Conservation (phyloP, 2,888 invertebrate species). For the Microctonus aethiopoides region DNA sequence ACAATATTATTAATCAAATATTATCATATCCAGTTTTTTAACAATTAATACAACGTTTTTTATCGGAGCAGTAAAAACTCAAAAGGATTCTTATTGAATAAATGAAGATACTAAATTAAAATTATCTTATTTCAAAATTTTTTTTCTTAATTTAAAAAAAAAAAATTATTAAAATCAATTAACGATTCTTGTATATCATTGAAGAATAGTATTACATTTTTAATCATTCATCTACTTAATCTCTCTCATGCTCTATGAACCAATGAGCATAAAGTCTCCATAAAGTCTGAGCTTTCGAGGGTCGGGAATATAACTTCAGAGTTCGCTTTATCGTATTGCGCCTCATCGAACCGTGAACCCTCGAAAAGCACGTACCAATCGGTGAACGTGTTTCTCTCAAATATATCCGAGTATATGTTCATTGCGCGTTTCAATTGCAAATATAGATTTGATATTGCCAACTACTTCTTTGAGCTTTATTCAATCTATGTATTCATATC, state of each 20-base stretch:
- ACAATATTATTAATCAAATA: too few species aligned
- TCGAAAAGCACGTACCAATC: conserved; percentile 41
- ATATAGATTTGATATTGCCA: neutral
- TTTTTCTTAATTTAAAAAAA: neutral
- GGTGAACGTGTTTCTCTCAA: conserved; percentile 31
- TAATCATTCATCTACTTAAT: neutral
- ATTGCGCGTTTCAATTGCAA: conserved; percentile 7
- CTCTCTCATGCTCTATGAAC: neutral
- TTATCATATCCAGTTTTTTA: neutral
- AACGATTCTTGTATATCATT: neutral
- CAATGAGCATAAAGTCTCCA: conserved; percentile 13
- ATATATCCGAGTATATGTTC: conserved; percentile 21
- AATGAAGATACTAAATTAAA: too few species aligned
- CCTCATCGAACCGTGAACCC: conserved; percentile 49
- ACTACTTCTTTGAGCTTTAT: neutral
- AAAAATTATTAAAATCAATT: neutral
- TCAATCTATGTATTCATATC: neutral
- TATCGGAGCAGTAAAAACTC: too few species aligned
- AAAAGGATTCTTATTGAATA: too few species aligned
- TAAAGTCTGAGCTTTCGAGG: conserved; percentile 5
- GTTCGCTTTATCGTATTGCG: conserved; percentile 47
- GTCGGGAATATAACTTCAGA: conserved; percentile 38
- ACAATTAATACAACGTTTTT: neutral
- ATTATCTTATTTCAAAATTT: too few species aligned
- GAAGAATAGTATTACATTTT: neutral